Percentiles rank a stretch among this genome's conserved stretches.
Evolutionary conservation across 2,797 vertebrate genomes (phyloP).

Genomic region (Oreonectes daqikongensis): DNA sequence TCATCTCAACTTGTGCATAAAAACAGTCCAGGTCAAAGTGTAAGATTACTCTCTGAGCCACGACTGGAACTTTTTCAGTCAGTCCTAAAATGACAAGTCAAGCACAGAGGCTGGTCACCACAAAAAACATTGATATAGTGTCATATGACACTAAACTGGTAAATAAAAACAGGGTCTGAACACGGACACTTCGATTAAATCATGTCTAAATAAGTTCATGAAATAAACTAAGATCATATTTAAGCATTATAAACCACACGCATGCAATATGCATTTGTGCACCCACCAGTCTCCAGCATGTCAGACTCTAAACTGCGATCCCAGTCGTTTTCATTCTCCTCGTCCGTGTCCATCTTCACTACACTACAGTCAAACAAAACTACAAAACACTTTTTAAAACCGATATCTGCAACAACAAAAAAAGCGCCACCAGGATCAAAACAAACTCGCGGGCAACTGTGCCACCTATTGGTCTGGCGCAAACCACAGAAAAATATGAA

Average conservation of each 20-base stretch:
- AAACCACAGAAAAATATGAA: background rate
- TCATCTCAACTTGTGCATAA: conserved; percentile 95
- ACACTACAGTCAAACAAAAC: background rate
- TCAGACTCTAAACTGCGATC: conserved; percentile 28
- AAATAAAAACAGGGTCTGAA: background rate
- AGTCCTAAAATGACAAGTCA: conserved; percentile 2
- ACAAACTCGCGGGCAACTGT: background rate
- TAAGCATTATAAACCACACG: background rate
- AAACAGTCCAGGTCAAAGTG: conserved; percentile 93
- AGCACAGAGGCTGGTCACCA: too few relatives aligned
- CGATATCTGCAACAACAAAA: background rate
- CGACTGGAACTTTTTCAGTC: background rate
- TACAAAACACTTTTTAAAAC: conserved; percentile 1
- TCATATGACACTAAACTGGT: background rate
- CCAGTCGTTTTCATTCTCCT: conserved; percentile 36
- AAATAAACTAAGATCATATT: background rate
- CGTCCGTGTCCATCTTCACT: conserved; percentile 41
- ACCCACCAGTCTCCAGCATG: conserved; percentile 36
- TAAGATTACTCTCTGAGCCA: conserved; percentile 74
- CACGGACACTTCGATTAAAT: too few relatives aligned
- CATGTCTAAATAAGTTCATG: background rate
- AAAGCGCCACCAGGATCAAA: background rate
- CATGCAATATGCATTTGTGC: too few relatives aligned
- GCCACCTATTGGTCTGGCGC: conserved; percentile 38
- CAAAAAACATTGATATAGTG: background rate